Evolutionary conservation across 2,797 vertebrate species (phyloP).

Genomic region (Sebastes matsubarae): DNA sequence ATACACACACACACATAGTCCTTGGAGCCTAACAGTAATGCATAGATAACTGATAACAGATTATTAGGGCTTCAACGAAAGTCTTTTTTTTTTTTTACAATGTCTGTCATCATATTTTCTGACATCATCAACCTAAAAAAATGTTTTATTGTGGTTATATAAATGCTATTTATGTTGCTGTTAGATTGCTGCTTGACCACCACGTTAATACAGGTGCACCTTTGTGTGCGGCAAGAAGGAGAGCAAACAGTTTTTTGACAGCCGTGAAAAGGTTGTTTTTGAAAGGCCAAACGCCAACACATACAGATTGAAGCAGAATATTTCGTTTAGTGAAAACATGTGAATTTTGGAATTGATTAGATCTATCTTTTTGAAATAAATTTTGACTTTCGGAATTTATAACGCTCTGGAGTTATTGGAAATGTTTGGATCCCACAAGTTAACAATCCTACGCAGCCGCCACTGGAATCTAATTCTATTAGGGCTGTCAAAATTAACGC

Average conservation of each 20-base stretch:
- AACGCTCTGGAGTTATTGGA: not conserved
- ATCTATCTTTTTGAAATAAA: not conserved
- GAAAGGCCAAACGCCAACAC: not conserved
- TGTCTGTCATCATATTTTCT: not conserved
- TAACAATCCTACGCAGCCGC: not conserved
- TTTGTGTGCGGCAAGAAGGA: not conserved
- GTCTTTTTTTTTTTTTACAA: not conserved
- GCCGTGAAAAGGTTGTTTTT: no score
- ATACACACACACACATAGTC: not conserved
- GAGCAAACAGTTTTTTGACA: no score
- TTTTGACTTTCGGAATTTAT: rapidly evolving
- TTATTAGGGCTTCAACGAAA: not conserved
- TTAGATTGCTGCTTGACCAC: not conserved
- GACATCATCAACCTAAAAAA: not conserved
- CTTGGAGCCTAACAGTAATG: slow-evolving; percentile 15
- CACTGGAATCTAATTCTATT: not conserved
- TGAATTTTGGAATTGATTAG: not conserved
- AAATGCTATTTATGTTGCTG: not conserved
- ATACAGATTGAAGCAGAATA: not conserved
- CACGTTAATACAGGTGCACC: not conserved
- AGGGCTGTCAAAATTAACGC: no score
- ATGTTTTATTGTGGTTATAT: not conserved
- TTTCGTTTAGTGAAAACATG: not conserved
- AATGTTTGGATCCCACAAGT: not conserved
- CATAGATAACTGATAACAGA: slow-evolving; percentile 46